These are phyloP conservation scores for Eclectus roratus DNA, from an alignment of 2,113 vertebrate genomes.

Conservation along the genomic window DNA sequence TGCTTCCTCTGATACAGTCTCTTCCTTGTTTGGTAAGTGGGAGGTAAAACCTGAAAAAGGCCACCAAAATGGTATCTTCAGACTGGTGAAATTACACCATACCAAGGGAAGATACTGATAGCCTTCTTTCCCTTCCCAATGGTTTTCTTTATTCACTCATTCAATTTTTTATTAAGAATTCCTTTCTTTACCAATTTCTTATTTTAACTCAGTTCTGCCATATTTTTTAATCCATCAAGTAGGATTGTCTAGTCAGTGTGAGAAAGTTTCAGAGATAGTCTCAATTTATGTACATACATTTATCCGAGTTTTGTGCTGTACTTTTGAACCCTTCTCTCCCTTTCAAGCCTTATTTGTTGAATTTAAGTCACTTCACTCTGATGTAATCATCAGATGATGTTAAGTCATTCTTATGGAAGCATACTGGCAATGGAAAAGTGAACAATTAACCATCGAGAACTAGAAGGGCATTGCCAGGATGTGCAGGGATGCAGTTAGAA, in stretches of 20 bases:
- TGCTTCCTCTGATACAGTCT: not conserved
- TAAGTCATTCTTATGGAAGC: not conserved
- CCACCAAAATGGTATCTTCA: not conserved
- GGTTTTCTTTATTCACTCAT: not conserved
- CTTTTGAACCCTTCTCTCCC: not conserved
- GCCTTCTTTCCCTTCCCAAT: not conserved
- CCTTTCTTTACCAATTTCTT: not conserved
- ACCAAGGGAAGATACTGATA: not conserved
- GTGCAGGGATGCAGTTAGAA: not conserved
- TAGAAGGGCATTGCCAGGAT: not conserved
- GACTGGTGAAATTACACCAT: not conserved
- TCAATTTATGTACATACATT: not conserved
- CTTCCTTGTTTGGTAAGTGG: not conserved
- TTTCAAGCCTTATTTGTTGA: accelerated
- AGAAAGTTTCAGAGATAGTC: not conserved
- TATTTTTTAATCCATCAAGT: not conserved
- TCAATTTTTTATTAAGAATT: not conserved
- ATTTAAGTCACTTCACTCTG: not conserved
- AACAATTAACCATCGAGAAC: not conserved
- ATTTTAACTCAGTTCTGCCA: not conserved
- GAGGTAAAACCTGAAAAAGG: not conserved
- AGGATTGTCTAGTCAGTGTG: not conserved
- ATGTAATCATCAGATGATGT: not conserved
- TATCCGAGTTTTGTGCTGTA: not conserved
- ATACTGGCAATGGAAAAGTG: not conserved